These are phyloP conservation scores for Hydra vulgaris DNA, from an alignment of 30 jellyfish, hydroid and myxozoan species.

Conservation along the genomic window DNA sequence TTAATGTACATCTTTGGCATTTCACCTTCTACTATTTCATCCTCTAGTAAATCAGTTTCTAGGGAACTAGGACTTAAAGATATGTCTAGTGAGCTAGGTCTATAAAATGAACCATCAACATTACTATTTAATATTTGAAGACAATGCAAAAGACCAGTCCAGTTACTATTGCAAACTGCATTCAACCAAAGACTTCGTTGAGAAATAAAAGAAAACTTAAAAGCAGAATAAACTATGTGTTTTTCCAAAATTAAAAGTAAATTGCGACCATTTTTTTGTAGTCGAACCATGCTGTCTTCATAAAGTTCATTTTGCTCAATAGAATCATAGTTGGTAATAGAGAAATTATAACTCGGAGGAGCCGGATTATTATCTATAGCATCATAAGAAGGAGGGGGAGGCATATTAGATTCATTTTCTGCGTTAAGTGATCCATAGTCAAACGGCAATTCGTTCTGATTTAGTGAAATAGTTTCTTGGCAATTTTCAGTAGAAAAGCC, in stretches of 20 bases:
- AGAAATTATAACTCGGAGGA: constrained; percentile 10
- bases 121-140: constrained; percentile 52
- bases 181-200: constrained; percentile 72
- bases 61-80: constrained; percentile 38
- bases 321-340: neutral
- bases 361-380: neutral
- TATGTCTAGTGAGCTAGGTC: constrained; percentile 46
- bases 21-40: constrained; percentile 43
- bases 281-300: constrained; percentile 23
- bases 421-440: neutral
- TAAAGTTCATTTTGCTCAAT: constrained; percentile 7
- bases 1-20: constrained; percentile 55
- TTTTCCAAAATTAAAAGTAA: constrained; percentile 49
- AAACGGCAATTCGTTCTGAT: neutral
- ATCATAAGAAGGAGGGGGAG: neutral
- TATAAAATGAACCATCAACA: constrained; percentile 34
- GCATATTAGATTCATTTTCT: neutral
- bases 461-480: neutral
- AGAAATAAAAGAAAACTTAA: constrained; percentile 51
- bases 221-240: constrained; percentile 49
- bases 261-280: constrained; percentile 61
- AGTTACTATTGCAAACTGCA: constrained; percentile 44
- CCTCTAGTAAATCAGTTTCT: constrained; percentile 33
- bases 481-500: neutral
- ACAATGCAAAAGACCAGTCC: constrained; percentile 71